These are phyloP conservation scores for Zenarchopterus dispar DNA, from an alignment of 2,797 vertebrate species.

Conservation along the genomic window DNA sequence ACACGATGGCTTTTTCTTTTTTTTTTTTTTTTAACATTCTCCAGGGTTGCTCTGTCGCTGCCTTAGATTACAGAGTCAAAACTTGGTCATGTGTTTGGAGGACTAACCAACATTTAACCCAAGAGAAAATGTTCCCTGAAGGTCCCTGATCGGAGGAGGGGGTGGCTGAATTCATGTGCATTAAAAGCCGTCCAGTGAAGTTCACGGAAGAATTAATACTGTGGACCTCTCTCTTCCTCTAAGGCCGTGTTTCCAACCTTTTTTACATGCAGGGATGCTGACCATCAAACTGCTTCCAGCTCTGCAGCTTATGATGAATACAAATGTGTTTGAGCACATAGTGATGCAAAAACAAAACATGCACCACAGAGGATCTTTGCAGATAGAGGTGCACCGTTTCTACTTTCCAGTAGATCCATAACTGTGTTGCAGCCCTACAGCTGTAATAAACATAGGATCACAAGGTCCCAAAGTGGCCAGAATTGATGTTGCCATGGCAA, in stretches of 20 bases:
- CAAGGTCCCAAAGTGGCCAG: conserved; percentile 23
- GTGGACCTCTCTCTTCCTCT: conserved; percentile 23
- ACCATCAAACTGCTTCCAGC: conserved; percentile 42
- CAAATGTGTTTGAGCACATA: conserved; percentile 29
- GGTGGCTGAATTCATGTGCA: conserved; percentile 32
- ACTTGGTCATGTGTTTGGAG: conserved; percentile 41
- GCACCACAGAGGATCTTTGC: conserved; percentile 6
- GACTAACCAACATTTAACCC: conserved; percentile 34
- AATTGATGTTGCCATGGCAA: conserved; percentile 55
- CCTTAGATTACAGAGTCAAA: conserved; percentile 37
- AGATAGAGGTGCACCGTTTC: not conserved
- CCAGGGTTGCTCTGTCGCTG: conserved; percentile 55
- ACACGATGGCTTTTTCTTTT: conserved; percentile 27
- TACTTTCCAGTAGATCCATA: conserved; percentile 26
- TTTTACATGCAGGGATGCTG: conserved; percentile 60
- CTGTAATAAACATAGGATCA: conserved; percentile 55
- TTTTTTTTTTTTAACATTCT: conserved; percentile 30
- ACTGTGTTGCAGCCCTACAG: conserved; percentile 4
- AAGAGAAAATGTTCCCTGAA: conserved; percentile 31
- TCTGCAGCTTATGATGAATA: conserved; percentile 37
- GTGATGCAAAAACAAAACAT: conserved; percentile 1
- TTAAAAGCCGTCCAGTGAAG: conserved; percentile 48
- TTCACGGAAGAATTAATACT: conserved; percentile 39
- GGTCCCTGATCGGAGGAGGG: conserved; percentile 17
- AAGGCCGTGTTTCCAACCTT: conserved; percentile 29